A percentile compares a stretch with the other conserved stretches of the same genome.
phyloP scores from a whole-genome alignment of 2,888 invertebrate species.

The Cephus spinipes region DNA sequence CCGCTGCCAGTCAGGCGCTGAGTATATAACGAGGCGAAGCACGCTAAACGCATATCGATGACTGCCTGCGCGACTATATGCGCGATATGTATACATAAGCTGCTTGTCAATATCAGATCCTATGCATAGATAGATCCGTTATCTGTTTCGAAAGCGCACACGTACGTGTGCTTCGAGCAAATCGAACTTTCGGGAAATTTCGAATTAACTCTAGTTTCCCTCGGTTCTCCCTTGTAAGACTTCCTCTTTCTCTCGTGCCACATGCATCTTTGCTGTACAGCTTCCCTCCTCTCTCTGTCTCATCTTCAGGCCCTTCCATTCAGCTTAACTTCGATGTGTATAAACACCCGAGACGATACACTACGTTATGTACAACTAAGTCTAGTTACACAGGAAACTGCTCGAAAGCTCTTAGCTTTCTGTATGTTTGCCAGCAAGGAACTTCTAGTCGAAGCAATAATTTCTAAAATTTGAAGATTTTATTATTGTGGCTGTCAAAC shows the following conservation, averaged over 20 bases:
- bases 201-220: not conserved
- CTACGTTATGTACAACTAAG: not conserved
- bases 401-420: not conserved
- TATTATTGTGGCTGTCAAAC: not conserved
- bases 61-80: not conserved
- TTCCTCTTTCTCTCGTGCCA: not conserved
- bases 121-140: not conserved
- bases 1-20: constrained; percentile 11
- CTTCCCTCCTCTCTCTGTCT: not conserved
- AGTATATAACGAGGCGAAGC: constrained; percentile 12
- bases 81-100: not conserved
- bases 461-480: not conserved
- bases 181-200: not conserved
- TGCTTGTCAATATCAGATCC: not conserved
- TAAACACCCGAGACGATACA: not conserved
- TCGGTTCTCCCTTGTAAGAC: not conserved
- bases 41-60: constrained; percentile 7
- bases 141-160: not conserved
- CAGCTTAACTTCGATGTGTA: not conserved
- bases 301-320: not conserved
- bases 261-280: not conserved
- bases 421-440: not conserved
- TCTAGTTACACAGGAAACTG: not conserved
- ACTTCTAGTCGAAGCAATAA: not conserved
- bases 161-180: not conserved